Evolutionary conservation across 64 coral and sea anemone genomes (phyloP).

Genomic region (Platygyra sinensis): DNA sequence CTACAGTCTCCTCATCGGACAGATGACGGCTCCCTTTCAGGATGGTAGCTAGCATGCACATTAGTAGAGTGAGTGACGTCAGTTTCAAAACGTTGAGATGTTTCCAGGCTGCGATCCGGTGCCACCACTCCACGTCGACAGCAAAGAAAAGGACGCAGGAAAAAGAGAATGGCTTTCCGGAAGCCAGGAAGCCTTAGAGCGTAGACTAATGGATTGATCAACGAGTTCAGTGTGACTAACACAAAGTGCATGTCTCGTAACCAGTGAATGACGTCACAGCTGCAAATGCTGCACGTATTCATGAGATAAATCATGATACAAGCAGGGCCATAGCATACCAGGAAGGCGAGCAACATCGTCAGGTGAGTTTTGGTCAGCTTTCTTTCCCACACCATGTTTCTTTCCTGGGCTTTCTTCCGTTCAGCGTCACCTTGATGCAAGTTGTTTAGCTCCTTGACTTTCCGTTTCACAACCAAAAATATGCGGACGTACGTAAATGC

Average conservation of each 20-base stretch:
- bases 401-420: constrained; percentile 48
- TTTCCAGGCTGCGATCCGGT: background rate
- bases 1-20: too few species aligned
- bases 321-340: constrained; percentile 82
- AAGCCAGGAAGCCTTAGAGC: constrained; percentile 71
- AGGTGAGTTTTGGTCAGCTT: constrained; percentile 82
- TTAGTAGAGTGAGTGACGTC: too few species aligned
- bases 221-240: constrained; percentile 75
- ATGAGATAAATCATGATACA: constrained; percentile 94
- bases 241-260: constrained; percentile 91
- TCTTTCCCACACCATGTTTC: constrained; percentile 73
- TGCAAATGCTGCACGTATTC: constrained; percentile 83
- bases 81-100: background rate
- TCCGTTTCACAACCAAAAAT: constrained; percentile 50
- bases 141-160: constrained; percentile 52
- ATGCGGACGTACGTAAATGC: constrained; percentile 88
- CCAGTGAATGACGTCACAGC: constrained; percentile 92
- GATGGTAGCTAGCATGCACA: too few species aligned
- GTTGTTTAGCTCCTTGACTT: constrained; percentile 35
- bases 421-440: constrained; percentile 28
- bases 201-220: constrained; percentile 81
- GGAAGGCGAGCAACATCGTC: constrained; percentile 73
- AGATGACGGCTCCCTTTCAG: too few species aligned
- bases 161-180: constrained; percentile 48
- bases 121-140: constrained; percentile 12